These are phyloP conservation scores for Poeciliopsis retropinna DNA, from an alignment of 2,113 vertebrate genomes.

Conservation along the genomic window DNA sequence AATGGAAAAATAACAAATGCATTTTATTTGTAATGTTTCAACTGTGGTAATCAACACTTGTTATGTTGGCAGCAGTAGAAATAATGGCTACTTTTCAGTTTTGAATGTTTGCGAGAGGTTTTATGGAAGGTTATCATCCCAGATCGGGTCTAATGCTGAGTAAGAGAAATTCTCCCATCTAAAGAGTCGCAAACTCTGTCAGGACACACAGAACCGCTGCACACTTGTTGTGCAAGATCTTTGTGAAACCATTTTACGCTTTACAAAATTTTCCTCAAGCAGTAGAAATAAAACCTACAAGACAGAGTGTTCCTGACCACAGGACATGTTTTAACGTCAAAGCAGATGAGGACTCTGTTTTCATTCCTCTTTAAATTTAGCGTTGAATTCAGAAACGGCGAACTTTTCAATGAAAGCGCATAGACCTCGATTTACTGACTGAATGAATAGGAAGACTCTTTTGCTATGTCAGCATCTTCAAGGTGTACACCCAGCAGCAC, in stretches of 20 bases:
- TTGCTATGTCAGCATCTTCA: not conserved
- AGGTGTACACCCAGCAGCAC: slow-evolving; percentile 18
- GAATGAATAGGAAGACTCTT: not conserved
- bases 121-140: not conserved
- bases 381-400: not conserved
- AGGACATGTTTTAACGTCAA: not conserved
- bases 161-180: not conserved
- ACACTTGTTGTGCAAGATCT: slow-evolving; percentile 18
- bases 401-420: not conserved
- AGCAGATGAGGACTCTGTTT: not conserved
- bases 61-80: too few species aligned
- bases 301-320: not conserved
- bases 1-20: too few species aligned
- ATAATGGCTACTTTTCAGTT: not conserved
- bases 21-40: too few species aligned
- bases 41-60: too few species aligned
- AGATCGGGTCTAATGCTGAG: not conserved
- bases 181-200: not conserved
- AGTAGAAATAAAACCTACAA: not conserved
- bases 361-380: not conserved
- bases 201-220: slow-evolving; percentile 23
- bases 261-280: not conserved
- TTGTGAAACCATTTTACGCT: slow-evolving; percentile 15
- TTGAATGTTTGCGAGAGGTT: not conserved
- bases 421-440: not conserved